Percentiles rank a stretch among this genome's conserved stretches.
Evolutionary conservation across 2,113 vertebrate genomes (phyloP).

Genomic region (Catagonus wagneri): DNA sequence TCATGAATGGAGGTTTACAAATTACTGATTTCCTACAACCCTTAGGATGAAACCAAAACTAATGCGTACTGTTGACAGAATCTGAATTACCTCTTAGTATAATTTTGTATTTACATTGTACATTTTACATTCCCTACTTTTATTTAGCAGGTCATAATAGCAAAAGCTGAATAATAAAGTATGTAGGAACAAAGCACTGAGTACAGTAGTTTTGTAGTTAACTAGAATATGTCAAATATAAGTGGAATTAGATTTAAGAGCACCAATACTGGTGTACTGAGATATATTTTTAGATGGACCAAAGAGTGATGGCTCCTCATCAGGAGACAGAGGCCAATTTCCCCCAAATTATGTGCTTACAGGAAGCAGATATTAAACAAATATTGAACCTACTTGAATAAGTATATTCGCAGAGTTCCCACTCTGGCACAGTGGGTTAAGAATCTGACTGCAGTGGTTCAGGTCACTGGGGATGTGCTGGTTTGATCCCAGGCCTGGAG

Average conservation of each 20-base stretch:
- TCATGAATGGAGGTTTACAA: not conserved
- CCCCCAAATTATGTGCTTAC: not conserved
- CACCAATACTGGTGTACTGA: not conserved
- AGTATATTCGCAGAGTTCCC: not conserved
- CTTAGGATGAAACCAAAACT: not conserved
- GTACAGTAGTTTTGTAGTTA: not conserved
- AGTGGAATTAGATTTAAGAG: not conserved
- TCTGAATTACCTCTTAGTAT: not conserved
- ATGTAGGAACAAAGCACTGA: not conserved
- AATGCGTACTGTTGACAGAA: not conserved
- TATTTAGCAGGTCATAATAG: not conserved
- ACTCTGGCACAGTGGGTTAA: too few species aligned
- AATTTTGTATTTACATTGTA: not conserved
- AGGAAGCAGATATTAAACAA: not conserved
- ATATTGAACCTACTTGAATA: not conserved
- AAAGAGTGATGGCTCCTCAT: not conserved
- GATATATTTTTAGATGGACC: not conserved
- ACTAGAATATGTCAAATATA: not conserved
- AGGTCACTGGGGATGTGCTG: too few species aligned
- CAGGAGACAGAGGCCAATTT: not conserved
- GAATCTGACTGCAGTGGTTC: too few species aligned
- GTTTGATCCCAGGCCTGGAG: too few species aligned
- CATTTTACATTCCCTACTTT: not conserved
- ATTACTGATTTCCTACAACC: not conserved
- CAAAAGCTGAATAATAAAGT: not conserved